These are phyloP conservation scores for Lepidonotus clava DNA, from an alignment of 2,888 invertebrate species.

Conservation along the genomic window DNA sequence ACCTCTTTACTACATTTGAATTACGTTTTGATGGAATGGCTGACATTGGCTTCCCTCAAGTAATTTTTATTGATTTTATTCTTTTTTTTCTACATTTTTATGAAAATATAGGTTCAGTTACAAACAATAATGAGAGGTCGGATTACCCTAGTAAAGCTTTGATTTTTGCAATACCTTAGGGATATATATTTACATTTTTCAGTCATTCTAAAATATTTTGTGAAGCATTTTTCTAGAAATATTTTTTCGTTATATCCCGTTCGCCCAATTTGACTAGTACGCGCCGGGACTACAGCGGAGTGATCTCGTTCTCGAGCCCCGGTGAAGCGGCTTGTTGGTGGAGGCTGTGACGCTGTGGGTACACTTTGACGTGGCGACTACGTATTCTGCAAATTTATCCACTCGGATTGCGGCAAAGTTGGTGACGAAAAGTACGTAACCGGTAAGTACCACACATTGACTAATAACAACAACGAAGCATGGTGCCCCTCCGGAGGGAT, in stretches of 20 bases:
- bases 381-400: slow-evolving; percentile 94
- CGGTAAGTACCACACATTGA: slow-evolving; percentile 79
- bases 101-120: too few species aligned
- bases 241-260: background rate
- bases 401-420: slow-evolving; percentile 95
- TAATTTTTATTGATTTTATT: too few species aligned
- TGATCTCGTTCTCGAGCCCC: background rate
- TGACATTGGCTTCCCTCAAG: too few species aligned
- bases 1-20: too few species aligned
- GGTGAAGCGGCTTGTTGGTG: slow-evolving; percentile 43
- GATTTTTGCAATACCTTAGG: too few species aligned
- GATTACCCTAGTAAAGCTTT: too few species aligned
- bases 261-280: background rate
- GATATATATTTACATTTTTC: background rate
- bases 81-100: too few species aligned
- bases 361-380: slow-evolving; percentile 83
- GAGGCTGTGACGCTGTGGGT: slow-evolving; percentile 66
- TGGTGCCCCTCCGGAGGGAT: slow-evolving; percentile 37
- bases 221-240: background rate
- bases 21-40: too few species aligned
- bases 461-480: slow-evolving; percentile 59
- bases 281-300: background rate
- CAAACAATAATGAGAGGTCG: too few species aligned
- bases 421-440: slow-evolving; percentile 97
- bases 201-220: background rate